phyloP scores from a whole-genome alignment of 2,888 invertebrate genomes.

The Noctua pronuba region DNA sequence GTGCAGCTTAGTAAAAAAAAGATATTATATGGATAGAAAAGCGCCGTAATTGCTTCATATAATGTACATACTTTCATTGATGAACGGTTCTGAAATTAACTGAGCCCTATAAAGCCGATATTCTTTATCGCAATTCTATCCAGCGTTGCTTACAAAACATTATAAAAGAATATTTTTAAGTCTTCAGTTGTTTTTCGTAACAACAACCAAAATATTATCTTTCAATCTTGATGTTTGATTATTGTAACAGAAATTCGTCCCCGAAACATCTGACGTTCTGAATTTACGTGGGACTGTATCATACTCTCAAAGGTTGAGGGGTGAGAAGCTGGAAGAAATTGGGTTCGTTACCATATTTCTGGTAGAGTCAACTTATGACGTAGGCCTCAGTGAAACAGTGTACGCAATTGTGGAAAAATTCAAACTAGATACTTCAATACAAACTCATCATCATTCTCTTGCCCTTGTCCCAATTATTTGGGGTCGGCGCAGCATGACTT shows the following conservation, averaged over 20 bases:
- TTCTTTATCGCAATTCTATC: no score
- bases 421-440: background rate
- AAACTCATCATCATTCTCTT: no score
- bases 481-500: no score
- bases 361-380: background rate
- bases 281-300: conserved; percentile 21
- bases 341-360: conserved; percentile 7
- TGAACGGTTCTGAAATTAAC: no score
- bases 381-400: background rate
- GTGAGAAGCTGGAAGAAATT: conserved; percentile 3
- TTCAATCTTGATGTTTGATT: conserved; percentile 28
- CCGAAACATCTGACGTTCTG: conserved; percentile 7
- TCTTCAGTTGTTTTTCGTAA: conserved; percentile 9
- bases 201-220: conserved; percentile 11
- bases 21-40: no score
- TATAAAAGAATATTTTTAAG: background rate
- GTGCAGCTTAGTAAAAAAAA: no score
- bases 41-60: no score
- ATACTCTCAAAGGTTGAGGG: conserved; percentile 19
- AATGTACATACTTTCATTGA: no score
- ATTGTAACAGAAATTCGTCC: conserved; percentile 19
- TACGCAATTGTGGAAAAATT: background rate
- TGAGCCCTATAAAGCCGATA: no score
- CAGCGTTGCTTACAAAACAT: background rate
- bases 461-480: no score